Evolutionary conservation across 1,140 invertebrate genomes (phyloP), one percentile per base, ranked within the genome.

Genomic region (Drosophila lacertosa): DNA sequence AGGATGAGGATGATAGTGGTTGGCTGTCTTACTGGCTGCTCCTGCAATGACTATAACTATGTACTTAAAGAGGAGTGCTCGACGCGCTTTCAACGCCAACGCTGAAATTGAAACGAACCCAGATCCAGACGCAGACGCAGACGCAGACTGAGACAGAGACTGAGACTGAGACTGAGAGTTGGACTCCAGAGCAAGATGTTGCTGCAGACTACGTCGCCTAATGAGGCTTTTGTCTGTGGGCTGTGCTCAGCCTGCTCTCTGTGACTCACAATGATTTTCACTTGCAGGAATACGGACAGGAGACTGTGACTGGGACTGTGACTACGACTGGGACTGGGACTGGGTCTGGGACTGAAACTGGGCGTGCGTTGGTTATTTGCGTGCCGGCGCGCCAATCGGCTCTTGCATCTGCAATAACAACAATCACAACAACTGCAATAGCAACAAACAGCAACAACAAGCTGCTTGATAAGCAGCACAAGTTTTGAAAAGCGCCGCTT

Each of bases 11-110:
- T 67, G 74, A 77, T 59, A 32, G 48, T 65, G 39, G 59, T 66
- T 42, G 53, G 35, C 15, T 57, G 42, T 32, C 11, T 63, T 37
- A 13, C 39, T 55, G 29, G 20, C 44, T 69, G 65, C 74, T 75
- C 73, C 69, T 74, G 77, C 71, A 83, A 83, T 84, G 64, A 77
- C 73, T 84, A 60, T 77, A 77, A 80, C 81, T 77, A 84, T 86
- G 73, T 77, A 77, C 68, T 81, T 86, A 80, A 81, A 67, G 78
- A 86, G 81, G 81, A 86, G 81, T 84, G 81, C 82, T 77, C 54
- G 75, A 81, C 73, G 80, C 76, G 82, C 82, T 86, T 88, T 86
- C 82, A 77, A 88, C 82, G 82, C 82, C 82, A 88, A 88, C 82
- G 82, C 82, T 78, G 74, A 77, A 88, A 78, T 66, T 70, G 82